Base-by-base conservation (phyloP, 37 sponge, comb jelly and placozoan species). In the Agelas oroides region DNA sequence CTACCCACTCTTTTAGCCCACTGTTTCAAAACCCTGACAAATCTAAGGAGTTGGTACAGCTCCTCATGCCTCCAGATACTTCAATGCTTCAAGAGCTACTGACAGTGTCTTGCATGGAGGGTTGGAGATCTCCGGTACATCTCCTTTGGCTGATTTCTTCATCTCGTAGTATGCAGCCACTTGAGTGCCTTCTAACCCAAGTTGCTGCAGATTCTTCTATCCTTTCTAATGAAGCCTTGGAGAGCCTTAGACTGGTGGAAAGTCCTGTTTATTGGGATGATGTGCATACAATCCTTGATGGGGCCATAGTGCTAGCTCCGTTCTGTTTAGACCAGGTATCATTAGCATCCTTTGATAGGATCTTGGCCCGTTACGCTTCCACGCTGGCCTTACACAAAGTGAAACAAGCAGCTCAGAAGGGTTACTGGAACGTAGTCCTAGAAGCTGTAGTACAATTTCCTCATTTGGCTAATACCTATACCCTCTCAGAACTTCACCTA, bases 391-490 rank as follows among this genome's bases (percentile, higher is more conserved):
- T 53, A 16, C 20, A 37, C 5, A 21, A 69, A 28, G 55, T 32
- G n/a, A 46, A 53, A 5, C 24, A 12, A 1, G 76, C 85, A 66
- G 66, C 76, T 20, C 18, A 36, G 36, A 75, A 66, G 39, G 85
- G 85, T 19, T 72, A 76, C 56, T 75, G 75, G 85, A n/a, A 31
- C 13, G 57, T 80, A 23, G 55, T 80, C 0, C 58, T 68, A 5
- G 37, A 46, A 11, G 68, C 70, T 28, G 25, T 39, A 53, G 19
- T 23, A 46, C 30, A 33, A 33, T 17, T 69, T 35, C 14, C 38
- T 21, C 21, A 33, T 19, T 36, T 69, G 70, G 0, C 32, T 8
- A 5, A 23, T 3, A 32, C 37, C 15, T 69, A 33, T 36, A 31
- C 70, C 27, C 70, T 69, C 23, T 34, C 13, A 34, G 37, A 27